phyloP scores from a whole-genome alignment of 2,888 invertebrate genomes.

The Andricus curvator region DNA sequence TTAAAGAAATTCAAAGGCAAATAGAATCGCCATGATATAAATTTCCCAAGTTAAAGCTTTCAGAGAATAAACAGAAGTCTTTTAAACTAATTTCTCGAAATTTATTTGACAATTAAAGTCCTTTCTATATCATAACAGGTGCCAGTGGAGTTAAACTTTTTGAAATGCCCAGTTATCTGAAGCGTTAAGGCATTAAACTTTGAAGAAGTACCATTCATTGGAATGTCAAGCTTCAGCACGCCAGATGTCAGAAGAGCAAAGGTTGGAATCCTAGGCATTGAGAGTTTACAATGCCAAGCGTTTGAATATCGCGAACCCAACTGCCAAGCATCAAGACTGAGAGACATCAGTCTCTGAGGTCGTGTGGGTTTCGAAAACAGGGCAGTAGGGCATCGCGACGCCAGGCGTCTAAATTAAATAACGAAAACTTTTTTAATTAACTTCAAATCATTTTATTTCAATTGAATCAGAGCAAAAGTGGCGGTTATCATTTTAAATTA shows the following conservation, averaged over 20 bases:
- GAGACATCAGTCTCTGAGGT: conserved; percentile 30
- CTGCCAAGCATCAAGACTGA: conserved; percentile 27
- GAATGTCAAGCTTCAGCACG: conserved; percentile 35
- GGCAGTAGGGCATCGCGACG: conserved; percentile 4
- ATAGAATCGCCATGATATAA: background rate
- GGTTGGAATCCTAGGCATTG: conserved; percentile 36
- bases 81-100: background rate
- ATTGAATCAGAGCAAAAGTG: background rate
- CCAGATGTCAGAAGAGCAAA: conserved; percentile 37
- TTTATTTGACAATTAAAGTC: background rate
- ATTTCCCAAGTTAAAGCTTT: background rate
- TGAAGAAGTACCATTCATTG: conserved; percentile 31
- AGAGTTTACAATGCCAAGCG: conserved; percentile 37
- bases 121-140: background rate
- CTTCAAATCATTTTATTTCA: background rate
- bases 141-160: conserved; percentile 33
- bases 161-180: background rate
- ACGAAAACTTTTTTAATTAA: conserved; percentile 26
- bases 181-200: conserved; percentile 29
- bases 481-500: background rate
- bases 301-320: conserved; percentile 24
- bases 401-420: conserved; percentile 1
- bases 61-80: background rate
- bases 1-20: no score
- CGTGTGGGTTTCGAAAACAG: conserved; percentile 19